Base-by-base conservation (phyloP, 1,140 invertebrate species). In the Phenacoccus solenopsis region DNA sequence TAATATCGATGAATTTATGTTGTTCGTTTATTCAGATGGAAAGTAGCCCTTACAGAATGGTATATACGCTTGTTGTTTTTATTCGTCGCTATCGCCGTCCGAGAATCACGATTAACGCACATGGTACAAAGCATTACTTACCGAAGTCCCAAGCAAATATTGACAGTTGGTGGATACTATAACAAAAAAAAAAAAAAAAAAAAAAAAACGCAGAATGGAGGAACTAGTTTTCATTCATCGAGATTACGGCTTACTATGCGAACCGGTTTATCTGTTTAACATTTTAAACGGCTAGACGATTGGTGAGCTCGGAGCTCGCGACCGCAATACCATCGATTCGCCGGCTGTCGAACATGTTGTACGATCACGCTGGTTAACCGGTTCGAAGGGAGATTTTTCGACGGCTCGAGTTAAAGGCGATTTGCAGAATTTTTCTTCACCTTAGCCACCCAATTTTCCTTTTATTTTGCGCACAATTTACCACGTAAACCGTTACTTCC, bases 151-250 rank as follows among this genome's bases (percentile, higher is more conserved):
- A 64, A 64, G 59, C 25, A 64, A 64, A 64, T 20, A 64, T 64
- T 64, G 59, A 64, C 59, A 64, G 25, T 64, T 22, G 59, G 5
- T 49, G 38, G 38, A 49, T 49, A 49, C 38, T 49, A 49, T 49
- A 49, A 49, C 38, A 49, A 49, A n/a, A n/a, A n/a, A n/a, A n/a
- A 38, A 38, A 10, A 38, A n/a, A 38, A 10, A 38, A 10, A n/a
- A 38, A 38, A 9, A 38, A 38, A 38, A 64, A 64, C 59, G 20
- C 9, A 3, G 59, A 27, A 64, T 24, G 21, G 25, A 64, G 22
- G 25, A 64, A 64, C 59, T 25, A 27, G 59, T 64, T 64, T 64
- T 64, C 59, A 64, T 64, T 64, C 59, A 64, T 64, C 59, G 59
- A 24, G 59, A 64, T 64, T 64, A 64, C 59, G 16, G 25, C 21